Base-by-base conservation (phyloP, 1,140 invertebrate genomes). In the Patella vulgata region DNA sequence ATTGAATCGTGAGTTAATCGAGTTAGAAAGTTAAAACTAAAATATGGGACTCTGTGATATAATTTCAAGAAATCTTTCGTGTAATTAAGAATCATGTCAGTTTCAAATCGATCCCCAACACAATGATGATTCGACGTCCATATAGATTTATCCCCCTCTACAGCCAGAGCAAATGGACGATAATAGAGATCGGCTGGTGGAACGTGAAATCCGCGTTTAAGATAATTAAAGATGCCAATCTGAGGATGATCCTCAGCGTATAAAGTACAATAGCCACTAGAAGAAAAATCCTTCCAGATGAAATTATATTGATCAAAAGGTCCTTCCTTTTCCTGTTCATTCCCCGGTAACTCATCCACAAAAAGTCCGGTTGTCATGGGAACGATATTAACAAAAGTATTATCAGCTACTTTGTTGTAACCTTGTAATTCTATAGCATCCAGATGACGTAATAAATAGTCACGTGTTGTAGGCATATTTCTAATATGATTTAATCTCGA, bases 101-200 rank as follows among this genome's bases (percentile, higher is more conserved):
- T 36, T 36, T 36, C 33, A 8, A 14, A 14, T 5, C 33, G 33
- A 36, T 36, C 14, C 33, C 5, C 5, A 36, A 36, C 14, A 36
- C 33, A 36, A 14, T 8, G 14, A 8, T 14, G 6, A 36, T 36
- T 36, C n/a, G n/a, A 67, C 5, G 5, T 36, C 33, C 33, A 36
- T 36, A 72, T 60, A n/a, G 67, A 68, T 23, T 62, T 31, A 48
- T 46, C 21, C 57, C 46, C 19, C 48, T 70, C 68, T 25, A 63
- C 52, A 9, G 67, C 59, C n/a, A 79, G 39, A 14, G 64, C 88
- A 77, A 92, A 94, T 0, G 91, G 91, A 43, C 91, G 85, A 39
- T 91, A 85, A 70, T 94, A 95, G 73, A 93, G 95, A 78, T 95
- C 92, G 0, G 91, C 92, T 0, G 94, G 93, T 25, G 88, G 89